A percentile compares a stretch with the other conserved stretches of the same genome.
These are phyloP conservation scores for Sphaerophoria taeniata DNA, from an alignment of 2,888 invertebrate genomes.

Conservation along the genomic window DNA sequence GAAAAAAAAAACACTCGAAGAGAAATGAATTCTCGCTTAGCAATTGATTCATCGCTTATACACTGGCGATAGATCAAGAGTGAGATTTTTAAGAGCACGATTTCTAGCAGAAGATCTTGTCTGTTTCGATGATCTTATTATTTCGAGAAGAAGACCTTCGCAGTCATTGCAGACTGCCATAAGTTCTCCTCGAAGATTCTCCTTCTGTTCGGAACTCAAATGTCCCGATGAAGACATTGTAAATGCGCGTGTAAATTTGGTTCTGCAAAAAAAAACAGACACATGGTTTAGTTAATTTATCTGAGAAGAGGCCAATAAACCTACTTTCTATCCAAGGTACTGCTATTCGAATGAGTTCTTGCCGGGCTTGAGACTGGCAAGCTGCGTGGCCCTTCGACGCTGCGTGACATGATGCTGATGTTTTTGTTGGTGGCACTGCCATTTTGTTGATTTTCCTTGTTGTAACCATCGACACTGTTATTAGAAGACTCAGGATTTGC, in stretches of 20 bases:
- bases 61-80: constrained; percentile 92
- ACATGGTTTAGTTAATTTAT: background rate
- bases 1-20: constrained; percentile 24
- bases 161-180: constrained; percentile 98
- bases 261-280: constrained; percentile 83
- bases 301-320: constrained; percentile 42
- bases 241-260: constrained; percentile 86
- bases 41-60: constrained; percentile 84
- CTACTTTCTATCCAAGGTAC: constrained; percentile 85
- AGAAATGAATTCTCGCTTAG: constrained; percentile 8
- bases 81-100: constrained; percentile 91
- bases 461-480: constrained; percentile 76
- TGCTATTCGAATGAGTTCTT: constrained; percentile 82
- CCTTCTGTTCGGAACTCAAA: constrained; percentile 83
- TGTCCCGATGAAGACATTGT: constrained; percentile 83
- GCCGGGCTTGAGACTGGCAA: constrained; percentile 83
- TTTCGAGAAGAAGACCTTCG: constrained; percentile 96
- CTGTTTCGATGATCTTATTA: constrained; percentile 92
- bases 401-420: constrained; percentile 84
- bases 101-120: constrained; percentile 92
- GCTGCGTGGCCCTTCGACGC: constrained; percentile 85
- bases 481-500: constrained; percentile 72
- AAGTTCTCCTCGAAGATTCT: constrained; percentile 89
- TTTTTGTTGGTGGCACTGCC: constrained; percentile 78
- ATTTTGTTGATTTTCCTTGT: constrained; percentile 76